Conservation (phyloP, 2,888 invertebrate species). For the Agonopterix subpropinquella region DNA sequence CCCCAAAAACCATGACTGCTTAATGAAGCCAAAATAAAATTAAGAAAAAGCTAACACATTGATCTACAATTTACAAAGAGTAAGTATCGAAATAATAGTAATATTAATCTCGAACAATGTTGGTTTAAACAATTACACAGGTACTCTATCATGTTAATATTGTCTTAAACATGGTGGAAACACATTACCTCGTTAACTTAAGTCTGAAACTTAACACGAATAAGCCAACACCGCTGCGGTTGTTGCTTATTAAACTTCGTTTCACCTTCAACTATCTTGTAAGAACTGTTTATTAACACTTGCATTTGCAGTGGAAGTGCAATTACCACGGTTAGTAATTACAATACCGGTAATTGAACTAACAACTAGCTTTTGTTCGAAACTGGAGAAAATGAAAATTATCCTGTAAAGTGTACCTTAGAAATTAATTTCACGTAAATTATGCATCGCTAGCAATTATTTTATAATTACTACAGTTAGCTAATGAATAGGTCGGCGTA, state of each 20-base stretch:
- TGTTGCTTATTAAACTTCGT: slow-evolving; percentile 53
- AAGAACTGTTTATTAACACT: slow-evolving; percentile 20
- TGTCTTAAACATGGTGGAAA: slow-evolving; percentile 40
- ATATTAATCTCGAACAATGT: slow-evolving; percentile 9
- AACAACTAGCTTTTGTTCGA: neutral
- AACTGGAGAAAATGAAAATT: too few relatives aligned
- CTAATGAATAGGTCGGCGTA: too few relatives aligned
- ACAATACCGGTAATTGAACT: neutral
- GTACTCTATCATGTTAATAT: slow-evolving; percentile 28
- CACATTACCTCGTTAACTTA: slow-evolving; percentile 40
- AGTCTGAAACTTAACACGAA: slow-evolving; percentile 30
- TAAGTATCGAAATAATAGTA: neutral
- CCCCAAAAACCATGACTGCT: too few relatives aligned
- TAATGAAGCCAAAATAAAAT: too few relatives aligned
- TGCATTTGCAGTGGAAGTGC: slow-evolving; percentile 13
- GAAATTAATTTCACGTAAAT: too few relatives aligned
- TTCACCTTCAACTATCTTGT: slow-evolving; percentile 19
- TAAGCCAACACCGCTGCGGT: slow-evolving; percentile 38
- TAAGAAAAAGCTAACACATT: too few relatives aligned
- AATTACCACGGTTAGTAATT: slow-evolving; percentile 5
- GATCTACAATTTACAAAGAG: too few relatives aligned
- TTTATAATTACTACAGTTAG: too few relatives aligned
- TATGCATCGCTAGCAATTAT: too few relatives aligned
- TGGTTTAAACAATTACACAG: slow-evolving; percentile 9
- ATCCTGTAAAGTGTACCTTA: too few relatives aligned